These are phyloP conservation scores for Erebia epiphron DNA, from an alignment of 2,888 invertebrate species.

Conservation along the genomic window DNA sequence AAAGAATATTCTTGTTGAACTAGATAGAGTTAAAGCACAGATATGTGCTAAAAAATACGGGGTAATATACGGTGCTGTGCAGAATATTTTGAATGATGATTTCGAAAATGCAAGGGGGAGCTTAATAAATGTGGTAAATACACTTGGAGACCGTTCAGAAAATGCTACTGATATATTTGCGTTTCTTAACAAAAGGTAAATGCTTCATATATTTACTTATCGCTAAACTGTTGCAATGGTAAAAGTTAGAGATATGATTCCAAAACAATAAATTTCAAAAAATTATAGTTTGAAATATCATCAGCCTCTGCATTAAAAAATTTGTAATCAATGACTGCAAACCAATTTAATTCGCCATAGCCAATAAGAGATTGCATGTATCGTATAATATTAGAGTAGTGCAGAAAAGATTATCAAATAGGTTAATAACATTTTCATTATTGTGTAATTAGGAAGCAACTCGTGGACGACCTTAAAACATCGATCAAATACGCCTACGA, in stretches of 20 bases:
- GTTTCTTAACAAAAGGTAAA: slow-evolving; percentile 62
- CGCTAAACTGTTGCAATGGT: neutral
- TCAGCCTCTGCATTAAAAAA: too few relatives aligned
- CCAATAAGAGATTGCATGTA: neutral
- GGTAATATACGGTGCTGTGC: slow-evolving; percentile 54
- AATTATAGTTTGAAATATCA: too few relatives aligned
- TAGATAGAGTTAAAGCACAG: slow-evolving; percentile 55
- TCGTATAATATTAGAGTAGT: too few relatives aligned
- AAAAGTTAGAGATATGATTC: neutral
- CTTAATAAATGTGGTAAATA: slow-evolving; percentile 52
- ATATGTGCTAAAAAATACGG: slow-evolving; percentile 64
- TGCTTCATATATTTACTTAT: neutral
- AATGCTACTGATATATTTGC: slow-evolving; percentile 52
- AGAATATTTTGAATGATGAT: slow-evolving; percentile 51
- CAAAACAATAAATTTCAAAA: too few relatives aligned
- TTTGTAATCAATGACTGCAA: neutral
- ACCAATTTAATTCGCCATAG: neutral
- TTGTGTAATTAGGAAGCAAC: slow-evolving; percentile 51
- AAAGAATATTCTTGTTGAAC: slow-evolving; percentile 58
- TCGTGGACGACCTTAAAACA: slow-evolving; percentile 52
- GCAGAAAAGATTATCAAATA: too few relatives aligned
- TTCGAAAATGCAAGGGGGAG: slow-evolving; percentile 51
- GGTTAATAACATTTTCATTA: too few relatives aligned
- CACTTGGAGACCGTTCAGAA: slow-evolving; percentile 34
- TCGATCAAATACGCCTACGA: slow-evolving; percentile 67